Evolutionary conservation across 2,888 invertebrate genomes (phyloP).

Genomic region (Zygothrica quintamaculata): DNA sequence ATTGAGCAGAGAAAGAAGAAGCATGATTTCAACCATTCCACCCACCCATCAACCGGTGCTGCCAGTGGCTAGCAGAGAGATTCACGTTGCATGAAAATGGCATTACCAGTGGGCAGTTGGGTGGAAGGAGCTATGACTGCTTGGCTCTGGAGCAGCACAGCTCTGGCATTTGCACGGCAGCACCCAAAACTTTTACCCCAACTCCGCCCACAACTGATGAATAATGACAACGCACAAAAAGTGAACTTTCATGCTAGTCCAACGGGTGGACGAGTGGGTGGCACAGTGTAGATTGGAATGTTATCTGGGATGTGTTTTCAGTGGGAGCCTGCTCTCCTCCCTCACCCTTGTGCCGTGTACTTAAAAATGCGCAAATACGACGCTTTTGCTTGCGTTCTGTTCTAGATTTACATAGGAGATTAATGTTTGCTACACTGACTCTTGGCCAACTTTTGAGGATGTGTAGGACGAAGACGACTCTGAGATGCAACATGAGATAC

Average conservation of each 20-base stretch:
- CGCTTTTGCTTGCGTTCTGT: constrained; percentile 57
- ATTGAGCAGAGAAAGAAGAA: no score
- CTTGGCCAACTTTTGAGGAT: background rate
- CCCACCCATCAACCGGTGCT: background rate
- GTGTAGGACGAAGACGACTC: background rate
- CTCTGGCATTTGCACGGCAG: constrained; percentile 55
- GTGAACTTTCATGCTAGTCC: constrained; percentile 61
- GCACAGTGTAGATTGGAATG: constrained; percentile 3
- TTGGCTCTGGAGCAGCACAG: constrained; percentile 9
- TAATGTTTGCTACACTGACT: constrained; percentile 45
- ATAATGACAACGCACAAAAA: constrained; percentile 79
- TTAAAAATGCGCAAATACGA: constrained; percentile 68
- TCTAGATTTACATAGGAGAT: constrained; percentile 74
- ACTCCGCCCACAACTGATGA: constrained; percentile 64
- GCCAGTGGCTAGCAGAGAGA: constrained; percentile 8
- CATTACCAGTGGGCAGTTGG: constrained; percentile 26
- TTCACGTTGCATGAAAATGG: constrained; percentile 49
- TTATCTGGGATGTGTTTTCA: background rate
- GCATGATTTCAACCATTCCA: no score
- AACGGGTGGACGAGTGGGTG: constrained; percentile 22
- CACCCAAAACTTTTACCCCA: constrained; percentile 24
- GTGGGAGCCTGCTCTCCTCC: constrained; percentile 8
- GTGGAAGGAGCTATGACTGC: background rate
- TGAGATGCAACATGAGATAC: constrained; percentile 8
- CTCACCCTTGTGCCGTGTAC: constrained; percentile 47